Percentiles rank a stretch among this genome's conserved stretches.
These are phyloP conservation scores for Platichthys stellatus DNA, from an alignment of 2,113 vertebrate genomes.

Conservation along the genomic window DNA sequence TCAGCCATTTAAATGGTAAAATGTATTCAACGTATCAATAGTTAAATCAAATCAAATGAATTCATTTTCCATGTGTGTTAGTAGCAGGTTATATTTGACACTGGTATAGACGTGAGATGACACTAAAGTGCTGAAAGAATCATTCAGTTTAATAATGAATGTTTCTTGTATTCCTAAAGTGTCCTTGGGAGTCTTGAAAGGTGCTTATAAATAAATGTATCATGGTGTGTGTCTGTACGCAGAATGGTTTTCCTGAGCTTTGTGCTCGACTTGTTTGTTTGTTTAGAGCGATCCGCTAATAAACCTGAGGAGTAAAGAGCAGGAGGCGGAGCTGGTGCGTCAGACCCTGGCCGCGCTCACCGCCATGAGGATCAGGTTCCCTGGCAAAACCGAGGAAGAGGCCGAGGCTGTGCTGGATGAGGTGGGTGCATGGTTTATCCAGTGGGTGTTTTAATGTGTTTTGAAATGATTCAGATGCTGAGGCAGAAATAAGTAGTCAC, in stretches of 20 bases:
- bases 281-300: constrained; percentile 87
- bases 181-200: not conserved
- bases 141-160: not conserved
- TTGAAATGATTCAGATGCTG: not conserved
- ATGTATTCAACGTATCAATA: too few relatives aligned
- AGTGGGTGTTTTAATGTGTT: not conserved
- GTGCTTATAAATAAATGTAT: not conserved
- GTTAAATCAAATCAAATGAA: too few relatives aligned
- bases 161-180: not conserved
- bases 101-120: too few relatives aligned
- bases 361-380: constrained; percentile 94
- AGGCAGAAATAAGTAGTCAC: too few relatives aligned
- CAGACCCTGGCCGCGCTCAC: constrained; percentile 90
- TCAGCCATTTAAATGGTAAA: too few relatives aligned
- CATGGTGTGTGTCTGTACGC: not conserved
- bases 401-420: constrained; percentile 92
- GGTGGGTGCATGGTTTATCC: constrained; percentile 80
- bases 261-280: constrained; percentile 5
- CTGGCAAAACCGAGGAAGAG: constrained; percentile 94
- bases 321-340: constrained; percentile 89
- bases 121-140: not conserved
- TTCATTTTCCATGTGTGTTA: too few relatives aligned
- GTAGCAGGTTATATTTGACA: too few relatives aligned
- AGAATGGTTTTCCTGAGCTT: not conserved
- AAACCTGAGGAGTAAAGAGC: constrained; percentile 90